Base-by-base conservation (phyloP, 2,888 invertebrate species). In the Coelopa pilipes region DNA sequence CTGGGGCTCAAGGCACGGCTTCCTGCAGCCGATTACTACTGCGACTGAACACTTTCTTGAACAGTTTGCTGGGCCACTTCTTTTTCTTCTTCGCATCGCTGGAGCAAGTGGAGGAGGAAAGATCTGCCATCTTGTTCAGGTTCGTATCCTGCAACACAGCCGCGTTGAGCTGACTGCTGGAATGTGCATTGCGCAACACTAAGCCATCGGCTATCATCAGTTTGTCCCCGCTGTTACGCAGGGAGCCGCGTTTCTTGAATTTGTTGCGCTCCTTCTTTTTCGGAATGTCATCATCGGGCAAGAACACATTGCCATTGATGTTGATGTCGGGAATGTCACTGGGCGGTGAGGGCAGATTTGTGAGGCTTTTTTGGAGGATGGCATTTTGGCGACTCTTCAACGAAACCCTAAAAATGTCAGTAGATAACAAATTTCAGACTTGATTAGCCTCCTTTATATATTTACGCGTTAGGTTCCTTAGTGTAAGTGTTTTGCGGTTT, bases 21-120 rank as follows among this genome's bases (percentile, higher is more conserved):
- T 81, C 80, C 62, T 82, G 81, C 19, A 83, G 72, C 63, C 83
- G 83, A 66, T 75, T 79, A 70, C 77, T 81, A 76, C 83, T 83
- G 21, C 84, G 82, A 55, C 80, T 81, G 65, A 84, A 83, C 19
- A 81, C 80, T 55, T 81, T 82, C 74, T 81, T 83, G 34, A 34
- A 34, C 3, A 84, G 74, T 76, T 81, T 84, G 19, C 78, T 76
- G 34, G 80, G 79, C 78, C 81, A 80, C 62, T 82, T 84, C 12
- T 78, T 81, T 45, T 80, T 80, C 68, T 82, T 79, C 59, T 82
- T 83, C 57, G 74, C 78, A 70, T 82, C 83, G 55, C 80, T 79
- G 66, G 70, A 68, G 71, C 73, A 68, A 46, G 71, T 60, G 46
- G 79, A 78, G 1, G 77, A 78, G 1, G 82, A 82, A 13, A 83